These are phyloP conservation scores for Petromus typicus DNA, from an alignment of 2,113 vertebrate genomes.

Conservation along the genomic window DNA sequence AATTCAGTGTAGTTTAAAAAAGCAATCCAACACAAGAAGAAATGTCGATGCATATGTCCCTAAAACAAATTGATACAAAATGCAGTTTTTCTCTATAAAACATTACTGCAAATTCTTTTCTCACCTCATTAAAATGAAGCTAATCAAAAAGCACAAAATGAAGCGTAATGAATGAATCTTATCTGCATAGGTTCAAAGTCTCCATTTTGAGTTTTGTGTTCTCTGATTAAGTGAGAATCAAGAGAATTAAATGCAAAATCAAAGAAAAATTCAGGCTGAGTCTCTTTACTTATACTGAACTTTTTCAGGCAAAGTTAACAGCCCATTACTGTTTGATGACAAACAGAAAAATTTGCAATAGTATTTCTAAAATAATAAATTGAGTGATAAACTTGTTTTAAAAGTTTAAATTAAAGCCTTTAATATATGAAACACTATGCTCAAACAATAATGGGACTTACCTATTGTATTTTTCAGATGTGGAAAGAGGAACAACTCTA, in stretches of 20 bases:
- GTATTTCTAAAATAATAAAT: not conserved
- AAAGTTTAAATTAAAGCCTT: not conserved
- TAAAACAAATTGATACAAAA: not conserved
- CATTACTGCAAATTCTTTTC: not conserved
- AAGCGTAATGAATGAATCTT: not conserved
- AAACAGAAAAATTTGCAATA: not conserved
- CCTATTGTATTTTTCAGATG: not conserved
- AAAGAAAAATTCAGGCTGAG: not conserved
- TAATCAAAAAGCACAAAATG: not conserved
- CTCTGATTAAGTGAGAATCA: not conserved
- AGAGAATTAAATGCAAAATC: conserved; percentile 12
- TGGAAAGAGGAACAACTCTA: not conserved
- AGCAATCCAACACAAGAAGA: not conserved
- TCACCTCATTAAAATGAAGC: conserved; percentile 18
- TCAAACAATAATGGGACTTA: not conserved
- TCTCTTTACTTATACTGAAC: not conserved
- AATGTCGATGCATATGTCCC: not conserved
- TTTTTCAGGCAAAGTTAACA: not conserved
- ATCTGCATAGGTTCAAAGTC: not conserved
- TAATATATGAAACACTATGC: not conserved
- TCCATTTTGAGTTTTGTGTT: not conserved
- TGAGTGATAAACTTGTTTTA: not conserved
- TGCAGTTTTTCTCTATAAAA: not conserved
- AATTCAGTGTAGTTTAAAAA: not conserved
- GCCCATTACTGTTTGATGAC: not conserved